Base-by-base conservation (phyloP, 2,888 invertebrate genomes). In the Tenodera sinensis region DNA sequence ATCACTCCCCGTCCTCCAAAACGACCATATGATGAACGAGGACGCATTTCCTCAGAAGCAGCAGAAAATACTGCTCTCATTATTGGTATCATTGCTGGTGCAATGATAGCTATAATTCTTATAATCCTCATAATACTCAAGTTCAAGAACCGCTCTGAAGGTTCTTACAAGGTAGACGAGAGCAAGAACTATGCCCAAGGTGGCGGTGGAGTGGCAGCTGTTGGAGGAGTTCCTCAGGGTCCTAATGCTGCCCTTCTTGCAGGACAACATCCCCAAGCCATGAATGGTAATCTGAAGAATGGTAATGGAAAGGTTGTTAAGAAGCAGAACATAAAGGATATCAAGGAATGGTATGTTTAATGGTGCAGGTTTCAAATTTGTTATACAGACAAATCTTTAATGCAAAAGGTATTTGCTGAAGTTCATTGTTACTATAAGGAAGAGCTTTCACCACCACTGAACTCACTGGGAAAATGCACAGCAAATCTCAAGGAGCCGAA, bases 321-420 rank as follows among this genome's bases (percentile, higher is more conserved):
- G 93, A 97, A 97, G 92, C 95, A 96, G 91, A 96, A 96, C 93
- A 95, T 97, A 91, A 97, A 98, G 95, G 98, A 98, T 93, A 97
- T 98, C 93, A 98, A 98, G 94, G 98, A 98, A 95, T 98, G 98
- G 98, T 98, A 98, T 94, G 98, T 98, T 94, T 98, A 90, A 87
- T 28, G 27, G 20, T 30, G 47, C n/a, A 71, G 15, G 8, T 71
- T 25, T n/a, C 54, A 81, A 71, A 25, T 54, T 54, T 15, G 6
- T 54, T 54, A 15, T 54, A 15, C 54, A 54, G 12, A 42, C 12
- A 42, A 42, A 42, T 42, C 42, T 12, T 42, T 42, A 42, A 42
- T 71, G 8, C 20, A 71, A 71, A 71, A 71, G 25, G 25, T 20
- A 71, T 71, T 71, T 71, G 15, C 54, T 71, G 54, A 71, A 71